Base-by-base conservation (phyloP, 2,888 invertebrate species). In the Harmothoe impar region DNA sequence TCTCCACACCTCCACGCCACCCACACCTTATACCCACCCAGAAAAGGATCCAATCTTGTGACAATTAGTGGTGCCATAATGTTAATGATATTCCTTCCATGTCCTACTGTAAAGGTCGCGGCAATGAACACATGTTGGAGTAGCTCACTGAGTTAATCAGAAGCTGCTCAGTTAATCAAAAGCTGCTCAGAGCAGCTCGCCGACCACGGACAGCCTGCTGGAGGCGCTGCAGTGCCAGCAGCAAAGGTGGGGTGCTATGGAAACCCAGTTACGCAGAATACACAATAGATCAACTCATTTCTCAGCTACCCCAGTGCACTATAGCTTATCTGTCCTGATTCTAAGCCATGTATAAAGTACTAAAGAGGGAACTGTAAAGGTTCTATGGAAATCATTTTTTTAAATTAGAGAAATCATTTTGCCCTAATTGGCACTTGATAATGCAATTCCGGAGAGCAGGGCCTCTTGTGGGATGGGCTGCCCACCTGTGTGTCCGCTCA, bases 41-140 rank as follows among this genome's bases (percentile, higher is more conserved):
- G 7, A 12, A 20, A 20, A 62, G 23, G 62, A 20, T 62, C 62
- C 62, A n/a, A 62, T 62, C 62, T 3, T 20, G 20, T 3, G 3
- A n/a, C 72, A 25, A 72, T 72, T 72, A 72, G 29, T 7, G 72
- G 72, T 29, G 72, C 7, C 15, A 29, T 0, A 72, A 72, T 72
- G 72, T 72, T 72, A 72, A 29, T 72, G n/a, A 68, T 72, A 29
- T 72, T 72, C 72, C 17, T 29, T 72, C 1, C 72, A 72, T 72
- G 72, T 72, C 72, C 15, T 0, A 29, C 72, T 5, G 25, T 17
- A 72, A 72, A 29, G 72, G 25, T 29, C 29, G 25, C 29, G 12
- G 72, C 72, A 15, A 0, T 23, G 29, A 7, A 25, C 25, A 29
- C 72, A 72, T 72, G 72, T 29, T 72, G 29, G 25, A 29, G 72